phyloP scores from a whole-genome alignment of 2,888 invertebrate species.

The Euzophera pinguis region DNA sequence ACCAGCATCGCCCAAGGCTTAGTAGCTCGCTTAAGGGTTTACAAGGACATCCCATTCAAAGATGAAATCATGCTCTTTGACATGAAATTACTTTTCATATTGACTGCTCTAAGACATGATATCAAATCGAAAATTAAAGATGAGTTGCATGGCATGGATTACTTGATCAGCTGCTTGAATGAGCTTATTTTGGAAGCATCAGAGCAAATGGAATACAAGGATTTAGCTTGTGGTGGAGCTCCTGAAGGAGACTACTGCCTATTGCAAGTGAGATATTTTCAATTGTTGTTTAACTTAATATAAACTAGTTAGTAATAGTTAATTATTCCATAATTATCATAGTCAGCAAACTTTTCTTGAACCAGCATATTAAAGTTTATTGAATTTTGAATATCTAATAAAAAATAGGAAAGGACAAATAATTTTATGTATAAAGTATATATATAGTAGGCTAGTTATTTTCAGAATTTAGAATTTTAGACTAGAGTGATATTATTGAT shows the following conservation, averaged over 20 bases:
- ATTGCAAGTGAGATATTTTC: constrained; percentile 40
- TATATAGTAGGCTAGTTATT: too few species aligned
- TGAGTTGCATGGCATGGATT: constrained; percentile 84
- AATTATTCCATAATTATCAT: too few species aligned
- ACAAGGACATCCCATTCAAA: constrained; percentile 82
- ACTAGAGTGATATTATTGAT: too few species aligned
- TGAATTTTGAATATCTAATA: too few species aligned
- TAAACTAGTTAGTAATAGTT: too few species aligned
- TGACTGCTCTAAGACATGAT: constrained; percentile 89
- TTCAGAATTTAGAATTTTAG: too few species aligned
- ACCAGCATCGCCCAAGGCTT: constrained; percentile 85
- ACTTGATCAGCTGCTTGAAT: constrained; percentile 84
- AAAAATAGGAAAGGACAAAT: too few species aligned
- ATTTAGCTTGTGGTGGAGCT: constrained; percentile 34
- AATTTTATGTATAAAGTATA: too few species aligned
- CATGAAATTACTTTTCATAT: constrained; percentile 91
- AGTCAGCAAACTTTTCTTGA: too few species aligned
- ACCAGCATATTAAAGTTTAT: too few species aligned
- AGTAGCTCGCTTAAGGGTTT: constrained; percentile 84
- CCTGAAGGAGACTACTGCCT: constrained; percentile 37
- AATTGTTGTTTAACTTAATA: too few species aligned
- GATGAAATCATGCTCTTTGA: constrained; percentile 91
- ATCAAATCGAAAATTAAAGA: constrained; percentile 83
- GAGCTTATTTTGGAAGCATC: constrained; percentile 76
- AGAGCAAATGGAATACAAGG: constrained; percentile 33